phyloP scores from a whole-genome alignment of 2,888 invertebrate genomes.

The Microplitis deprimator region DNA sequence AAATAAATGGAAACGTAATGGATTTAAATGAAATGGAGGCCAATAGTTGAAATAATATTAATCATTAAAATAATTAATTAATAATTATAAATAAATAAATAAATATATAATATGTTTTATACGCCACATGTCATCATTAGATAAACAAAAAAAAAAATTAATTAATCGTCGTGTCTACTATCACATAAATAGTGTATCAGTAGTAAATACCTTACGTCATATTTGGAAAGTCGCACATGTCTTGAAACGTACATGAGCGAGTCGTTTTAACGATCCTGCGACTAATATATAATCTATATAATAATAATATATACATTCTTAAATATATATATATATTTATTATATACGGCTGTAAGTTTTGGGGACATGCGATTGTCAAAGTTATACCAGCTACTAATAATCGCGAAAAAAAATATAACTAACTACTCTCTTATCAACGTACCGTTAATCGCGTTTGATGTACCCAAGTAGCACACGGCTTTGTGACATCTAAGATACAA shows the following conservation, averaged over 20 bases:
- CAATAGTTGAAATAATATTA: slow-evolving; percentile 34
- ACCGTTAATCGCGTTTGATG: slow-evolving; percentile 15
- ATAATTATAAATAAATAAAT: slow-evolving; percentile 50
- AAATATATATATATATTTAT: slow-evolving; percentile 11
- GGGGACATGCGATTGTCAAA: background rate
- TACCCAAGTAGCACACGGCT: no score
- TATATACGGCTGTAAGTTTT: slow-evolving; percentile 4
- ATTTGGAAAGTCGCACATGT: slow-evolving; percentile 17
- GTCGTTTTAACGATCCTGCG: slow-evolving; percentile 19
- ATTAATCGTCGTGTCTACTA: slow-evolving; percentile 39
- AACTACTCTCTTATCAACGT: slow-evolving; percentile 13
- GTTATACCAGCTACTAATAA: background rate
- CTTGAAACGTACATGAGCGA: slow-evolving; percentile 26
- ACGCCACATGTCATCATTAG: slow-evolving; percentile 68
- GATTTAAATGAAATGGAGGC: slow-evolving; percentile 10
- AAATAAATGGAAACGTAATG: background rate
- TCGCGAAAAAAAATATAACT: slow-evolving; percentile 10
- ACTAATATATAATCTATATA: background rate
- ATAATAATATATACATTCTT: background rate
- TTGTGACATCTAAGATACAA: no score
- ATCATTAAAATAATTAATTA: slow-evolving; percentile 45
- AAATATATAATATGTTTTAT: slow-evolving; percentile 69
- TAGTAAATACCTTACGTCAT: slow-evolving; percentile 31
- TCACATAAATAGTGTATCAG: slow-evolving; percentile 21
- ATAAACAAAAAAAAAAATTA: slow-evolving; percentile 20